These are phyloP conservation scores for Mesodorylaimus sp. DNA, from an alignment of 2,888 invertebrate species.

Conservation along the genomic window DNA sequence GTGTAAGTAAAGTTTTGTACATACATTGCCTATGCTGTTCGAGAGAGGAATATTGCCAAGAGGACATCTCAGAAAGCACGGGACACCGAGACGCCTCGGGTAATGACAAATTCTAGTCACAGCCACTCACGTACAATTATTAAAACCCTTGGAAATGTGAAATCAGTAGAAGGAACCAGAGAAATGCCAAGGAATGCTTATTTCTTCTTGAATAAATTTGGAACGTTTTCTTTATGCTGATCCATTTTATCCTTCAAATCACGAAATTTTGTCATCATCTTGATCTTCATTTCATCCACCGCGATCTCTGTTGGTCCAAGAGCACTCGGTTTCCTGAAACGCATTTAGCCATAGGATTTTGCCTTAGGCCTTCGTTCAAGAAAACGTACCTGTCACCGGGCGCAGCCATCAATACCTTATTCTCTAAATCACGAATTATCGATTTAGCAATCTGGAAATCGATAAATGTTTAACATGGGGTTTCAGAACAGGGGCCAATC, in stretches of 20 bases:
- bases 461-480: too few relatives aligned
- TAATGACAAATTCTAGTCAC: too few relatives aligned
- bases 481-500: too few relatives aligned
- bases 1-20: too few relatives aligned
- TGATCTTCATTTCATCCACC: conserved; percentile 7
- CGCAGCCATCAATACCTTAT: conserved; percentile 3
- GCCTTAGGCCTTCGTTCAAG: not conserved
- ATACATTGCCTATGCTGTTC: too few relatives aligned
- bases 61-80: too few relatives aligned
- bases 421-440: conserved; percentile 8
- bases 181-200: not conserved
- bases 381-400: not conserved
- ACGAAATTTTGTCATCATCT: conserved; percentile 8
- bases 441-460: too few relatives aligned
- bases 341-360: too few relatives aligned
- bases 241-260: conserved; percentile 11
- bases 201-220: conserved; percentile 10
- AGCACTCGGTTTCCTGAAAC: not conserved
- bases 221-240: conserved; percentile 5
- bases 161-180: not conserved
- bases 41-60: too few relatives aligned
- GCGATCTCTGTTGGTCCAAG: not conserved
- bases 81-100: too few relatives aligned
- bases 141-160: not conserved
- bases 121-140: too few relatives aligned